phyloP scores from a whole-genome alignment of 2,797 vertebrate genomes.

The Thaleichthys pacificus region DNA sequence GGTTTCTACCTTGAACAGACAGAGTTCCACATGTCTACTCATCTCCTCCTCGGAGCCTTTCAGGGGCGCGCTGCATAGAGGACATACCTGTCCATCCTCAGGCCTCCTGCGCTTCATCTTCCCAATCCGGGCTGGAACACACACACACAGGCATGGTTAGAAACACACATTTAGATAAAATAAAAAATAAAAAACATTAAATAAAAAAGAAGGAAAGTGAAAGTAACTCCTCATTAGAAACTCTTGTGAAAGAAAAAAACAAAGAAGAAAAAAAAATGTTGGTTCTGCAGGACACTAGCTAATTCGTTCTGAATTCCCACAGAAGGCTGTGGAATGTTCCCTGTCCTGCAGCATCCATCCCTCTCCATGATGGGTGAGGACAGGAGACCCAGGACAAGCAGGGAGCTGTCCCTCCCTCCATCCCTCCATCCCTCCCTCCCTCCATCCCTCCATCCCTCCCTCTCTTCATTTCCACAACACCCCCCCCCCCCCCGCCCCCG shows the following conservation, averaged over 20 bases:
- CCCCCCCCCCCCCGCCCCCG: neutral
- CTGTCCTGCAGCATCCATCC: no score
- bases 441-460: neutral
- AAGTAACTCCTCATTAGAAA: no score
- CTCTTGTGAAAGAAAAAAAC: no score
- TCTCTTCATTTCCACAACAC: slow-evolving; percentile 4
- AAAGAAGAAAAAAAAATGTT: no score
- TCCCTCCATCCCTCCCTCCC: neutral
- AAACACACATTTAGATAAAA: neutral
- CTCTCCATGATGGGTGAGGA: neutral
- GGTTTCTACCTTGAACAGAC: slow-evolving; percentile 95
- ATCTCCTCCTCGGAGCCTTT: slow-evolving; percentile 99
- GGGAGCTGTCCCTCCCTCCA: neutral
- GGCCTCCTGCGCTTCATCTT: slow-evolving; percentile 99
- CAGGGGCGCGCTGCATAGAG: slow-evolving; percentile 96
- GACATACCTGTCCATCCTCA: slow-evolving; percentile 99
- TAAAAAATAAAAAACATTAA: neutral
- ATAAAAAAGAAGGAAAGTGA: no score
- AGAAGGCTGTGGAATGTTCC: no score
- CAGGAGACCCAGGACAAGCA: neutral
- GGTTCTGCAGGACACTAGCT: no score
- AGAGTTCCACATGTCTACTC: slow-evolving; percentile 99
- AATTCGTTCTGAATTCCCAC: no score
- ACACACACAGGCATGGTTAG: slow-evolving; percentile 8
- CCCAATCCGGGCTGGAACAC: slow-evolving; percentile 92